phyloP scores from a whole-genome alignment of 2,797 vertebrate species.

The Pristis pectinata region DNA sequence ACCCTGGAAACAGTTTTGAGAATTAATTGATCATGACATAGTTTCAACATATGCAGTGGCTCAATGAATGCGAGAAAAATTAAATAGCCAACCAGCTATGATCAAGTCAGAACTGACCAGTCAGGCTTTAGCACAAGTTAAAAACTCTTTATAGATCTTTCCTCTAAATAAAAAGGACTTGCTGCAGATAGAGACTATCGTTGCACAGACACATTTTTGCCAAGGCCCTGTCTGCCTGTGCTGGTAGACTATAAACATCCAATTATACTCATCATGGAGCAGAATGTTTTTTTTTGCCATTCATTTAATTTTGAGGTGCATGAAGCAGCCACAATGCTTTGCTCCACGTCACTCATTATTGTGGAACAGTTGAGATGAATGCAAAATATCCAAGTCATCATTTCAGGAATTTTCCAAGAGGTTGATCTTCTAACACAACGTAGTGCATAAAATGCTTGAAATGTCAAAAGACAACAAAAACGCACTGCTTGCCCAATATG shows the following conservation, averaged over 20 bases:
- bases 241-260: background rate
- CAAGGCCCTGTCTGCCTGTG: background rate
- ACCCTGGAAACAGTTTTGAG: background rate
- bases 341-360: background rate
- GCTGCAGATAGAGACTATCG: too few relatives aligned
- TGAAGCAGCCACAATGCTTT: background rate
- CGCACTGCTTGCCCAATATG: background rate
- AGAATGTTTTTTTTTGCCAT: background rate
- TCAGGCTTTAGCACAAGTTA: too few relatives aligned
- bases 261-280: background rate
- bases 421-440: background rate
- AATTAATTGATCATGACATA: background rate
- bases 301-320: background rate
- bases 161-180: too few relatives aligned
- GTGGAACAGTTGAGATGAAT: background rate
- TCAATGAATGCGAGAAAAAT: too few relatives aligned
- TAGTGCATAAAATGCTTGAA: background rate
- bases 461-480: background rate
- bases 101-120: too few relatives aligned
- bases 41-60: background rate
- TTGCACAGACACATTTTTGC: too few relatives aligned
- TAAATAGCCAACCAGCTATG: too few relatives aligned
- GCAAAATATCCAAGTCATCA: background rate
- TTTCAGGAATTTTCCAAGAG: background rate
- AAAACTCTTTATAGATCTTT: too few relatives aligned